Base-by-base conservation (phyloP, 2,888 invertebrate species). In the Hemicrepidius hirtus region DNA sequence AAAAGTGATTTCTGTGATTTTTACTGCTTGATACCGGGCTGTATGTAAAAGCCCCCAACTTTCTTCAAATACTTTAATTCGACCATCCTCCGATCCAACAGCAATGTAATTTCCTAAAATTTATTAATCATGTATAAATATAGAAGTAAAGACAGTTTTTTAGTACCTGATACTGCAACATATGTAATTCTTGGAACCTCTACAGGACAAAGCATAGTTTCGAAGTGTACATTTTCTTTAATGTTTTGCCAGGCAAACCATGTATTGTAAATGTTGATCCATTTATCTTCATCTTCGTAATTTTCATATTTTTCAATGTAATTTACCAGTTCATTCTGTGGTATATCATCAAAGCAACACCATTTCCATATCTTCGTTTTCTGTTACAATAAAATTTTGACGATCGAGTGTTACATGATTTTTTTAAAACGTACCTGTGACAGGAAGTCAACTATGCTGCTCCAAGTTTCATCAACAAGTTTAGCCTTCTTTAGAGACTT, bases 331-430 rank as follows among this genome's bases (percentile, higher is more conserved):
- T 86, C 83, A 69, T 84, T 83, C 40, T 75, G 60, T 3, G 85
- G 84, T 40, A 86, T 86, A 59, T 86, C 86, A 53, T 83, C 82
- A 24, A 75, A 71, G 66, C 85, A 86, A 71, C 85, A 85, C 81
- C 83, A 82, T 70, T 83, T 80, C 85, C 85, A 86, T 53, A 86
- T 78, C 28, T 78, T 71, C 4, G 84, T 84, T 80, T 81, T 85
- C 86, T 86, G 46, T 68, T 28, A 21, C 1, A 24, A 24, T 24
- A 24, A 24, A 5, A 5, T 13, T 12, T 12, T 6, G 3, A 40
- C 3, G 40, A 12, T 6, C 13, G 40, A 13, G 2, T 40, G 40
- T 13, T 4, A 40, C 2, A 7, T 13, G 7, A 40, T n/a, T n/a
- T 21, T 49, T 10, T 12, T n/a, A n/a, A n/a, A 12, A 77, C 80